A percentile compares a stretch with the other conserved stretches of the same genome.
Conservation (phyloP, 2,888 invertebrate species). For the Xestia xanthographa region DNA sequence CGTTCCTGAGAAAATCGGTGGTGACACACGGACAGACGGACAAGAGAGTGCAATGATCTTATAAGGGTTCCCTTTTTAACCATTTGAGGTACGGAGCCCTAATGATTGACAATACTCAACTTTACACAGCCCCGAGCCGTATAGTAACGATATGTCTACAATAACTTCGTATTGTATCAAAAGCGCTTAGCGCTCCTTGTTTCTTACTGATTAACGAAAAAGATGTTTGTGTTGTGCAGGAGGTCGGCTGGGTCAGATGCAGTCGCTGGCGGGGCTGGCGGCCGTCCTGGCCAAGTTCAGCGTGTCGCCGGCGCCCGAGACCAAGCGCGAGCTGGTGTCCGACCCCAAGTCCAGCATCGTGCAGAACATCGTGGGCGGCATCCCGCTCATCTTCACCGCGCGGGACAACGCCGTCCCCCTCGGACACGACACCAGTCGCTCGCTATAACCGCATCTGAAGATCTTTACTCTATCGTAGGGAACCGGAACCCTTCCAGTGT, state of each 20-base stretch:
- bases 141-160: not conserved
- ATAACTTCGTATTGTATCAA: not conserved
- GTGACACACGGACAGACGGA: too few relatives aligned
- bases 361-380: conserved; percentile 75
- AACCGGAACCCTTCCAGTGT: not conserved
- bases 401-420: not conserved
- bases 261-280: conserved; percentile 83
- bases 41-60: too few relatives aligned
- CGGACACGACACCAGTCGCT: conserved; percentile 17
- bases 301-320: conserved; percentile 76
- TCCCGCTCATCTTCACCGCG: conserved; percentile 73
- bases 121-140: not conserved
- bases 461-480: not conserved
- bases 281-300: conserved; percentile 77
- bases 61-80: too few relatives aligned
- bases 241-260: conserved; percentile 82
- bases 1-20: too few relatives aligned
- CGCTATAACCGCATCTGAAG: conserved; percentile 24
- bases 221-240: conserved; percentile 68
- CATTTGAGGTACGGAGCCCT: too few relatives aligned
- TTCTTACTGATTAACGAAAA: not conserved
- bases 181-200: not conserved
- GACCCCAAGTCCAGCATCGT: conserved; percentile 77
- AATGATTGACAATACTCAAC: not conserved
- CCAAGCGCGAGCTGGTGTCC: conserved; percentile 66